Base-by-base conservation (phyloP, 37 sponge, comb jelly and placozoan species). In the Haliclona indistincta region DNA sequence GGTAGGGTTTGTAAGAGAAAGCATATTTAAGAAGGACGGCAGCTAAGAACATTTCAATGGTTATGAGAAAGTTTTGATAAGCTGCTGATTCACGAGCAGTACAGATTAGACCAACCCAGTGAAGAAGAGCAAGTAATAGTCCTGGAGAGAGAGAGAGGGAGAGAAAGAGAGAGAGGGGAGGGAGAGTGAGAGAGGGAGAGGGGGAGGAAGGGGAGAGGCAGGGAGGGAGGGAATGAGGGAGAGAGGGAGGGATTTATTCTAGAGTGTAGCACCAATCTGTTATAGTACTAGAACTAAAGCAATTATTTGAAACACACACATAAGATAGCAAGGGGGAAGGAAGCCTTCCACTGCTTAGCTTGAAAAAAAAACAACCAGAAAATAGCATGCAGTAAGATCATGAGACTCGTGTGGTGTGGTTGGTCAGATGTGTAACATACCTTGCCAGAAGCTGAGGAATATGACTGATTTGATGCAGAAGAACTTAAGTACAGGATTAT, bases 381-480 rank as follows among this genome's bases (percentile, higher is more conserved):
- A n/a, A n/a, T n/a, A n/a, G n/a, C n/a, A n/a, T n/a, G n/a, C n/a
- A n/a, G n/a, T n/a, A n/a, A n/a, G n/a, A n/a, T n/a, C n/a, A n/a
- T n/a, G n/a, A n/a, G n/a, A n/a, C n/a, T n/a, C n/a, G n/a, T n/a
- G n/a, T n/a, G n/a, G n/a, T n/a, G n/a, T n/a, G n/a, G n/a, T n/a
- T n/a, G n/a, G n/a, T n/a, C n/a, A n/a, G 60, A 25, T 6, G 7
- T 20, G 13, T 38, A 25, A 32, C 64, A 70, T 38, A 91, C 99
- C 96, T 90, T 98, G 99, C 99, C 99, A 98, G 67, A 98, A 98
- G 1, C 94, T 88, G 25, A 95, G 78, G 56, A 98, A 95, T 33
- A 98, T 77, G 23, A 98, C 83, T 6, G 86, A 65, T 60, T 98
- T 98, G 43, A 98, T 73, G n/a, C 87, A 72, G 56, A 98, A 62